Percentiles rank a stretch among this genome's conserved stretches.
These are phyloP conservation scores for Nipponia nippon DNA, from an alignment of 2,113 vertebrate species.

Conservation along the genomic window DNA sequence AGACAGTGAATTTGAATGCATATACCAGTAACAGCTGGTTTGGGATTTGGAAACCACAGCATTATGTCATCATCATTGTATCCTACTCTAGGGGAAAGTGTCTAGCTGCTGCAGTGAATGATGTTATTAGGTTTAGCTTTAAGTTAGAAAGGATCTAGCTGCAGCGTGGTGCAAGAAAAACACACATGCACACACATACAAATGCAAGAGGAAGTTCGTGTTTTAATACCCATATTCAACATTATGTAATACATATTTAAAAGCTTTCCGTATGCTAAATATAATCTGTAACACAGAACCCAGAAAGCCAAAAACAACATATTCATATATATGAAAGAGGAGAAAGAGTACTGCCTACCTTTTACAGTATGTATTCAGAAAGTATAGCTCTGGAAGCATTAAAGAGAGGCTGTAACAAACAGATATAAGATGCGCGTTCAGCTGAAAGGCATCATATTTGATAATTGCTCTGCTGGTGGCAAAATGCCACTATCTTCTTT, in stretches of 20 bases:
- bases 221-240: background rate
- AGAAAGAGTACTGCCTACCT: background rate
- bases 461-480: background rate
- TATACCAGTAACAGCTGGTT: constrained; percentile 43
- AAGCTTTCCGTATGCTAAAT: background rate
- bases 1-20: constrained; percentile 19
- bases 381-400: background rate
- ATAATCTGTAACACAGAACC: background rate
- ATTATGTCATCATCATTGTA: constrained; percentile 29
- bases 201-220: background rate
- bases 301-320: background rate
- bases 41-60: constrained; percentile 50
- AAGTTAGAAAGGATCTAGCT: background rate
- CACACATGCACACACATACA: background rate
- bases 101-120: constrained; percentile 10
- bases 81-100: background rate
- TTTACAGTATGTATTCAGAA: background rate
- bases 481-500: background rate
- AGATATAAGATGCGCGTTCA: background rate
- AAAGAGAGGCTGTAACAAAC: background rate
- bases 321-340: background rate
- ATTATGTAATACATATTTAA: background rate
- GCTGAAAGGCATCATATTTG: background rate
- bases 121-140: constrained; percentile 5
- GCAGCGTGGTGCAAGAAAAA: background rate